phyloP scores from a whole-genome alignment of 2,797 vertebrate species.

The Fistularia tabacaria region DNA sequence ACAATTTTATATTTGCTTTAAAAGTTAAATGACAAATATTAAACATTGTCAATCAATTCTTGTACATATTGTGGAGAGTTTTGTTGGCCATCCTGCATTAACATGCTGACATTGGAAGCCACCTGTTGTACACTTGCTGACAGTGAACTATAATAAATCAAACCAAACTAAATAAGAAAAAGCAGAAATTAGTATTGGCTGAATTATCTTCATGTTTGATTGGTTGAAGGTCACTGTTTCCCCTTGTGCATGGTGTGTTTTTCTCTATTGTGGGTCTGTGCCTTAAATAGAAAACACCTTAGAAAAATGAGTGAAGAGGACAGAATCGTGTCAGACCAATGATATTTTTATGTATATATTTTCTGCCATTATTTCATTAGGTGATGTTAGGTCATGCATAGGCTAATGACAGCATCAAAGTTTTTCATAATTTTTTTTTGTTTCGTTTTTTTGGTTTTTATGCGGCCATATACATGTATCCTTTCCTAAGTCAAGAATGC shows the following conservation, averaged over 20 bases:
- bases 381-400: too few relatives aligned
- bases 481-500: background rate
- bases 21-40: conserved; percentile 1
- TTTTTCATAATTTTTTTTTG: too few relatives aligned
- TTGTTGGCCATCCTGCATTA: conserved; percentile 32
- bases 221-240: background rate
- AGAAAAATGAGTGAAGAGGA: background rate
- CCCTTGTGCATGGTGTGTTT: conserved; percentile 9
- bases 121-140: conserved; percentile 18
- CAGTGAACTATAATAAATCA: conserved; percentile 4
- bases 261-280: too few relatives aligned
- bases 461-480: background rate
- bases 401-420: background rate
- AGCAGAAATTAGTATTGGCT: background rate
- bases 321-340: background rate
- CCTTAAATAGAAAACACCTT: background rate
- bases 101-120: conserved; percentile 22
- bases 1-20: too few relatives aligned
- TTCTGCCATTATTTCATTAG: too few relatives aligned
- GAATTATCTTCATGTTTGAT: background rate
- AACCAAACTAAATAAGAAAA: background rate
- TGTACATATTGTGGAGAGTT: conserved; percentile 63
- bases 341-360: too few relatives aligned
- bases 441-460: too few relatives aligned
- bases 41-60: conserved; percentile 63